Evolutionary conservation across 2,888 invertebrate species (phyloP), one percentile per base, ranked within the genome.

Genomic region (Elegia similella): DNA sequence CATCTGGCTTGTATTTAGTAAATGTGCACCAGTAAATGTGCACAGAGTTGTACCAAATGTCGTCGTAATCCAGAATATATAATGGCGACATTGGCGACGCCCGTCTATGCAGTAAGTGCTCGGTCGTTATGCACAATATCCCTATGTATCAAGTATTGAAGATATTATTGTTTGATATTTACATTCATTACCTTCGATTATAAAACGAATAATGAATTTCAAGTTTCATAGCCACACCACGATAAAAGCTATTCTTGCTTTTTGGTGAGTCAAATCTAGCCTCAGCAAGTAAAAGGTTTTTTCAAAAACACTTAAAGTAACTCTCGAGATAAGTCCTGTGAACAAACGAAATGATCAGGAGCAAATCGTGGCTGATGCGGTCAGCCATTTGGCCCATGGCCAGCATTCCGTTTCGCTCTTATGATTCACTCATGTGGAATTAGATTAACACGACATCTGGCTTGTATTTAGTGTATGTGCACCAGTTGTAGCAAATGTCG

Each of bases 371-470:
- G 75, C 75, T 78, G 83, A 82, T 80, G 82, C 80, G 76, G 75
- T 77, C 74, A 70, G 72, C 80, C 78, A 82, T 87, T 86, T 88
- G 88, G 87, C 81, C 54, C 52, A 42, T 57, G 61, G 81, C 89
- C 88, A 88, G 72, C 70, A 62, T 71, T 72, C 72, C 75, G 72
- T 70, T 72, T 70, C 79, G 80, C 83, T 86, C 83, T 84, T 84
- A 86, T 86, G 84, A 84, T 82, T 82, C 78, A 82, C 84, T 79
- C 82, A 73, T 75, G 82, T 74, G 78, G 78, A 83, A 84, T 76
- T 78, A 80, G 82, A 85, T 86, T 83, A 85, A 81, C 80, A 81
- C 76, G 79, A 78, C 81, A 84, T 84, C 81, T 82, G 82, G 80
- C 73, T 75, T 73, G 78, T 81, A 80, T 82, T 84, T 80, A 82